Evolutionary conservation across 2,113 vertebrate genomes (phyloP).

Genomic region (Pelodiscus sinensis): DNA sequence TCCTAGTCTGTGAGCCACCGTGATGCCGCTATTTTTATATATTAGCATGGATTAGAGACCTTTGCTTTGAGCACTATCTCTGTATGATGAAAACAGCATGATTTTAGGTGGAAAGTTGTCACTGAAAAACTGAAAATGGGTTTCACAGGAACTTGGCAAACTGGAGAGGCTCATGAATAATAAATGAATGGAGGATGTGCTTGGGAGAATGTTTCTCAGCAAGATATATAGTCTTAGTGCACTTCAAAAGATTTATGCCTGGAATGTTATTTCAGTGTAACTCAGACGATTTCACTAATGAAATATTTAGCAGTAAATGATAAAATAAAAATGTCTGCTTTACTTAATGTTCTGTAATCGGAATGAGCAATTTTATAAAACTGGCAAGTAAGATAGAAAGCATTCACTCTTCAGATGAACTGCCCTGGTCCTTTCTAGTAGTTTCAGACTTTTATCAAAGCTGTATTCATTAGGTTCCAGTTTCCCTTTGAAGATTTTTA

Average conservation of each 20-base stretch:
- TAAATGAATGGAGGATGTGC: slow-evolving; percentile 49
- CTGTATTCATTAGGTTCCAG: slow-evolving; percentile 16
- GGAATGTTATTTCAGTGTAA: slow-evolving; percentile 40
- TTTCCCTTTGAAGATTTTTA: slow-evolving; percentile 49
- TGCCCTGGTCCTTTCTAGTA: neutral
- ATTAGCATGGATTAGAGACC: neutral
- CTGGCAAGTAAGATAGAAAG: neutral
- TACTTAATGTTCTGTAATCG: neutral
- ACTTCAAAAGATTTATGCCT: slow-evolving; percentile 59
- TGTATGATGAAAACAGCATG: neutral
- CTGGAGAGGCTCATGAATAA: slow-evolving; percentile 69
- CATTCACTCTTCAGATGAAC: neutral
- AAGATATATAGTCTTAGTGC: slow-evolving; percentile 46
- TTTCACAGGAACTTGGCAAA: slow-evolving; percentile 63
- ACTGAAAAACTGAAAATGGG: slow-evolving; percentile 41
- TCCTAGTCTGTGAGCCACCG: neutral
- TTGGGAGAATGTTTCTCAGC: slow-evolving; percentile 50
- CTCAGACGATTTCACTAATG: slow-evolving; percentile 52
- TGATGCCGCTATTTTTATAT: neutral
- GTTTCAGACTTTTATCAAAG: neutral
- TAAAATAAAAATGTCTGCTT: neutral
- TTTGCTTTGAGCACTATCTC: neutral
- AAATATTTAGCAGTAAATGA: slow-evolving; percentile 52
- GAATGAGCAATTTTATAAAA: neutral
- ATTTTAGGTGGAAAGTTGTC: neutral